phyloP scores from a whole-genome alignment of 2,797 vertebrate species.

The Ambastaia sidthimunki region DNA sequence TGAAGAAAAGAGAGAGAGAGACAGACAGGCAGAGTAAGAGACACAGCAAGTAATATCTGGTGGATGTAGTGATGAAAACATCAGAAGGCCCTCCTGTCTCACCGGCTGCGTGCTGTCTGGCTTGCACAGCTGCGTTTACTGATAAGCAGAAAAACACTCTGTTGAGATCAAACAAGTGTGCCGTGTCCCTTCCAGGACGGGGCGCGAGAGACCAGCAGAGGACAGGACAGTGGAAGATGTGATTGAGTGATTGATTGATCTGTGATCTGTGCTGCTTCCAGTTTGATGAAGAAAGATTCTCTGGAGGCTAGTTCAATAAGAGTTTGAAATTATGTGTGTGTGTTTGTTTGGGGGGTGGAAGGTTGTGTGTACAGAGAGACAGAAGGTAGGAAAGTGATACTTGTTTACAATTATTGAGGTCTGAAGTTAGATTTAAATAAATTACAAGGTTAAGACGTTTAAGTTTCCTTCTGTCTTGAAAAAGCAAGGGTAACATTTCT shows the following conservation, averaged over 20 bases:
- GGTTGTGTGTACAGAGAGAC: conserved; percentile 14
- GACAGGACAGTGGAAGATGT: conserved; percentile 39
- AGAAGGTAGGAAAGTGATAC: neutral
- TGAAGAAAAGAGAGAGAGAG: conserved; percentile 31
- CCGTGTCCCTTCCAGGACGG: conserved; percentile 39
- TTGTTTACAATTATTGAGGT: neutral
- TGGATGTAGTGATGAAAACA: conserved; percentile 60
- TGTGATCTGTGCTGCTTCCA: conserved; percentile 24
- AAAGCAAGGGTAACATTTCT: conserved; percentile 7
- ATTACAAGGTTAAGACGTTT: neutral
- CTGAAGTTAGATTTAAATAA: neutral
- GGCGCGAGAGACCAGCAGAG: conserved; percentile 41
- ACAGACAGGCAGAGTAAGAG: neutral
- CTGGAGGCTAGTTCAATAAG: conserved; percentile 21
- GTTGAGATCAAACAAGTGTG: conserved; percentile 49
- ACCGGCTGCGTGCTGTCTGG: conserved; percentile 54
- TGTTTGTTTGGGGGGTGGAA: neutral
- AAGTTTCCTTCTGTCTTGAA: neutral
- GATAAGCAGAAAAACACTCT: conserved; percentile 67
- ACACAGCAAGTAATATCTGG: conserved; percentile 50
- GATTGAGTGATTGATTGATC: conserved; percentile 45
- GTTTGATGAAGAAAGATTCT: neutral
- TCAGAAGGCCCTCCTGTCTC: conserved; percentile 51
- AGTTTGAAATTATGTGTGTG: conserved; percentile 2
- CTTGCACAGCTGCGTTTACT: conserved; percentile 69